Evolutionary conservation across 2,888 invertebrate species (phyloP).

Genomic region (Labia minor): DNA sequence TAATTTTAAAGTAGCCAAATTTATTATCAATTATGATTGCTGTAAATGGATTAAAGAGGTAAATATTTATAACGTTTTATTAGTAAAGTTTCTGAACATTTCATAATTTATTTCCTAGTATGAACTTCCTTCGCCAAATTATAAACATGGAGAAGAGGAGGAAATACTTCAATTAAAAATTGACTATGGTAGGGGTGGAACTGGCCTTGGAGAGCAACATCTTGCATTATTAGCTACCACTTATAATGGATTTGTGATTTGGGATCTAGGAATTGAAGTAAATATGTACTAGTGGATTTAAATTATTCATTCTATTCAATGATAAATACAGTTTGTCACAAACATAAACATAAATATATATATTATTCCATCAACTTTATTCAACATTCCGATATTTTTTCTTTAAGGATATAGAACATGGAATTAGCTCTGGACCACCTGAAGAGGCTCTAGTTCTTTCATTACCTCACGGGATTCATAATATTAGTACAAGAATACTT

Average conservation of each 20-base stretch:
- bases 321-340: too few species aligned
- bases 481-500: constrained; percentile 85
- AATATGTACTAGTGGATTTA: not conserved
- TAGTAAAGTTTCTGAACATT: not conserved
- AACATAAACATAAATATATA: too few species aligned
- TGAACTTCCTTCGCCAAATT: constrained; percentile 9
- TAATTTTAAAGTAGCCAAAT: constrained; percentile 39
- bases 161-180: constrained; percentile 71
- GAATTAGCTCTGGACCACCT: constrained; percentile 29
- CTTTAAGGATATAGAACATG: constrained; percentile 14
- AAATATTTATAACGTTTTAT: not conserved
- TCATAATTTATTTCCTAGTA: not conserved
- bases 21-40: constrained; percentile 26
- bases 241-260: constrained; percentile 71
- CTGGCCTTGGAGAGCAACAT: constrained; percentile 17
- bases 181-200: constrained; percentile 53
- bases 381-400: not conserved
- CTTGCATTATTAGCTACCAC: constrained; percentile 47
- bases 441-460: constrained; percentile 53
- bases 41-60: constrained; percentile 21
- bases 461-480: constrained; percentile 77
- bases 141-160: constrained; percentile 53
- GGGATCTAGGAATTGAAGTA: constrained; percentile 53
- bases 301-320: not conserved
- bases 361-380: too few species aligned